These are phyloP conservation scores for Mus musculus DNA, from an alignment of 2,113 vertebrate genomes.

Conservation along the genomic window DNA sequence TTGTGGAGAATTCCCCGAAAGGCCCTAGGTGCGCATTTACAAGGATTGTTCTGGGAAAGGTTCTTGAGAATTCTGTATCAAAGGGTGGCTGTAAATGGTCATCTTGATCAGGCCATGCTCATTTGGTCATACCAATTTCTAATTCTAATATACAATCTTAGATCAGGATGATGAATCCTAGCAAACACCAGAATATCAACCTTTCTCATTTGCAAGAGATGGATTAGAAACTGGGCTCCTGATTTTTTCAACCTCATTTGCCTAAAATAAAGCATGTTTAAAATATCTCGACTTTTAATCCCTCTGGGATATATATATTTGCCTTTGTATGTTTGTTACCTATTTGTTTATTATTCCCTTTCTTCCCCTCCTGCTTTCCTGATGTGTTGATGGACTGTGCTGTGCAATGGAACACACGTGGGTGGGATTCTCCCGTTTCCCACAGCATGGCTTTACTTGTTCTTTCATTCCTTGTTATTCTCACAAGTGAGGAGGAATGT, in stretches of 20 bases:
- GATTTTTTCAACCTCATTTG: background rate
- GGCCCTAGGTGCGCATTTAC: too few species aligned
- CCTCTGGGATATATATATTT: background rate
- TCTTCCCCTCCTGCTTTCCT: background rate
- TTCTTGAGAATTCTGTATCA: too few species aligned
- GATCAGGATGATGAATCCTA: background rate
- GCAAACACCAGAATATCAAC: background rate
- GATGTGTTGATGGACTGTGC: background rate
- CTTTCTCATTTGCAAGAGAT: background rate
- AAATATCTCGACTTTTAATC: background rate
- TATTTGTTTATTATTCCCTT: background rate
- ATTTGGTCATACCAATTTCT: background rate
- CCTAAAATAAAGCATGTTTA: background rate
- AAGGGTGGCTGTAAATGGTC: background rate
- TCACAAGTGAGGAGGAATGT: background rate
- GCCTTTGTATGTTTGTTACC: background rate
- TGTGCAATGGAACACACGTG: rapidly evolving
- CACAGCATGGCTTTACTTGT: background rate
- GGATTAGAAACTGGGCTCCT: background rate
- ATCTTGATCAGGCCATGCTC: background rate
- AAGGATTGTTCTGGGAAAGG: background rate
- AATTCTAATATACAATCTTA: background rate
- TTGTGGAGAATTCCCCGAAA: background rate
- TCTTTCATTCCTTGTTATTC: background rate
- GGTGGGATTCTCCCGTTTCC: background rate